Percentiles rank a stretch among this genome's conserved stretches.
These are phyloP conservation scores for Drosophila miranda DNA, from an alignment of 1,140 invertebrate species.

Conservation along the genomic window DNA sequence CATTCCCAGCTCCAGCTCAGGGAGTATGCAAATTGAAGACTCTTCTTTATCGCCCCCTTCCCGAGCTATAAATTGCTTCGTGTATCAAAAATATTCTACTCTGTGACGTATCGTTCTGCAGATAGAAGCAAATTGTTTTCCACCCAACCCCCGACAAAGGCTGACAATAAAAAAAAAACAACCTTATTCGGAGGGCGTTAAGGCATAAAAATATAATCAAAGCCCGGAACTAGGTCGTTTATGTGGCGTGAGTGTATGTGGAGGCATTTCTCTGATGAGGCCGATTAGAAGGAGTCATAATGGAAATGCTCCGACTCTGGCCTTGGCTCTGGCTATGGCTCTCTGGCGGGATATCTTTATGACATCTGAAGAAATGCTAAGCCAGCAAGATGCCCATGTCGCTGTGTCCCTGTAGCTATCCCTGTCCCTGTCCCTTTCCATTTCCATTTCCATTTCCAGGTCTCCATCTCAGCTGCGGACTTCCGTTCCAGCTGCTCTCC, in stretches of 20 bases:
- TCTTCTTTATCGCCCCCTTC: constrained; percentile 14
- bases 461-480: neutral
- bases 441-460: constrained; percentile 15
- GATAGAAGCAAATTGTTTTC: constrained; percentile 80
- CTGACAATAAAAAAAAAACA: constrained; percentile 47
- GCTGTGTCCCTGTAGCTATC: neutral
- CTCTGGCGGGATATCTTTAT: constrained; percentile 63
- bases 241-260: constrained; percentile 21
- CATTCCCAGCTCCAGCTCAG: constrained; percentile 14
- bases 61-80: constrained; percentile 2
- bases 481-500: neutral
- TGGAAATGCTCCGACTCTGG: constrained; percentile 16
- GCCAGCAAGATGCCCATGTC: constrained; percentile 37
- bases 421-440: neutral
- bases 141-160: neutral
- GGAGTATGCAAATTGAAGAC: constrained; percentile 51
- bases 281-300: constrained; percentile 67
- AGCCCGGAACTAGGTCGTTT: constrained; percentile 58
- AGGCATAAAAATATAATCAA: constrained; percentile 59
- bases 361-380: constrained; percentile 65
- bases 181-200: neutral
- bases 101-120: constrained; percentile 73
- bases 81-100: constrained; percentile 29
- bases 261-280: constrained; percentile 39
- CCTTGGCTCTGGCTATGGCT: constrained; percentile 7